Percentiles rank a stretch among this genome's conserved stretches.
Evolutionary conservation across 2,113 vertebrate genomes (phyloP).

Genomic region (Siniperca knerii): DNA sequence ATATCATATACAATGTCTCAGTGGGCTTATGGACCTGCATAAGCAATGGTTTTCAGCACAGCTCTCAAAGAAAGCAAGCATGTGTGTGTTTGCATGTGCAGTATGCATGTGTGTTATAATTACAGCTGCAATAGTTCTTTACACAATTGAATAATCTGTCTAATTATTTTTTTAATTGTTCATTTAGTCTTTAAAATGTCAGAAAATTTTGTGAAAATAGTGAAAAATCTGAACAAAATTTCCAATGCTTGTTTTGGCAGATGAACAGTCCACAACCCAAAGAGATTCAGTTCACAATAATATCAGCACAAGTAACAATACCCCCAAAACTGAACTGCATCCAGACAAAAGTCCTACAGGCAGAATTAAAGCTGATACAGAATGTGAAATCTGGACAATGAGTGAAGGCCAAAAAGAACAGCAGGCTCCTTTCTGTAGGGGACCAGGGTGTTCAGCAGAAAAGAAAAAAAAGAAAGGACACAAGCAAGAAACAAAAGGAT

Average conservation of each 20-base stretch:
- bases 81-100: slow-evolving; percentile 1
- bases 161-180: background rate
- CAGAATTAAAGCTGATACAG: slow-evolving; percentile 22
- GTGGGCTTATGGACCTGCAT: background rate
- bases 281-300: background rate
- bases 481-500: slow-evolving; percentile 52
- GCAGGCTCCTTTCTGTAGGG: slow-evolving; percentile 11
- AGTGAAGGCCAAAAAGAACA: slow-evolving; percentile 28
- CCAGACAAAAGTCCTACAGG: background rate
- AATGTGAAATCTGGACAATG: slow-evolving; percentile 13
- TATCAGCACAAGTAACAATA: background rate
- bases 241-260: background rate
- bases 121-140: background rate
- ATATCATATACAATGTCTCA: background rate
- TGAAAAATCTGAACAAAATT: background rate
- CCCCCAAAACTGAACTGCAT: background rate
- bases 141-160: background rate
- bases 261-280: background rate
- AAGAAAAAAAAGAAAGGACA: slow-evolving; percentile 33
- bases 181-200: background rate
- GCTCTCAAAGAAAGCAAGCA: slow-evolving; percentile 1
- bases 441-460: slow-evolving; percentile 14
- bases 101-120: background rate
- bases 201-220: background rate
- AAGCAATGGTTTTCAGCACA: background rate